A percentile compares a stretch with the other conserved stretches of the same genome.
These are phyloP conservation scores for Zonotrichia albicollis DNA, from an alignment of 2,797 vertebrate species.

Conservation along the genomic window DNA sequence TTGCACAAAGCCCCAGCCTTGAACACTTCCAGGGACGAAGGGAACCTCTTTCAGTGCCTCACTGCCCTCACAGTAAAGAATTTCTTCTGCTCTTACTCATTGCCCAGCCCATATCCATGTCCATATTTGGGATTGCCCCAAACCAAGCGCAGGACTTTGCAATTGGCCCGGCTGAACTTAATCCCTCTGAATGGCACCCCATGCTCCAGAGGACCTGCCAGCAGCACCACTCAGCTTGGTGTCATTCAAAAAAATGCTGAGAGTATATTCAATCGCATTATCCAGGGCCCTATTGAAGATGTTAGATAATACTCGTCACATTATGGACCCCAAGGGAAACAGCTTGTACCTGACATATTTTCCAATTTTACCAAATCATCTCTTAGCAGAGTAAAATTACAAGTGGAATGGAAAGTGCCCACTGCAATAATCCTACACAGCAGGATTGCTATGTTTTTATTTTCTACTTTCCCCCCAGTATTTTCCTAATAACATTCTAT, in stretches of 20 bases:
- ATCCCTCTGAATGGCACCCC: background rate
- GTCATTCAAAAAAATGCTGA: background rate
- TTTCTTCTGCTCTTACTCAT: background rate
- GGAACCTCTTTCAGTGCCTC: background rate
- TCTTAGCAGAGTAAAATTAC: background rate
- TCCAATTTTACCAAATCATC: background rate
- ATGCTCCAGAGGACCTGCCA: background rate
- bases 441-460: background rate
- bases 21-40: rapidly evolving
- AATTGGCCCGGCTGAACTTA: too few species aligned
- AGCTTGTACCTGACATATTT: background rate
- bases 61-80: background rate
- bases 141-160: too few species aligned
- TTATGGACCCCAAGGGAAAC: rapidly evolving
- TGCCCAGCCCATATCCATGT: background rate
- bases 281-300: rapidly evolving
- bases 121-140: background rate
- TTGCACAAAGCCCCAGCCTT: background rate
- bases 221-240: background rate
- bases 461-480: background rate
- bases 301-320: background rate
- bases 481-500: background rate
- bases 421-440: background rate
- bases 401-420: background rate
- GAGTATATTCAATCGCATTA: background rate